phyloP scores from a whole-genome alignment of 2,888 invertebrate genomes.

The Argynnis bischoffii region DNA sequence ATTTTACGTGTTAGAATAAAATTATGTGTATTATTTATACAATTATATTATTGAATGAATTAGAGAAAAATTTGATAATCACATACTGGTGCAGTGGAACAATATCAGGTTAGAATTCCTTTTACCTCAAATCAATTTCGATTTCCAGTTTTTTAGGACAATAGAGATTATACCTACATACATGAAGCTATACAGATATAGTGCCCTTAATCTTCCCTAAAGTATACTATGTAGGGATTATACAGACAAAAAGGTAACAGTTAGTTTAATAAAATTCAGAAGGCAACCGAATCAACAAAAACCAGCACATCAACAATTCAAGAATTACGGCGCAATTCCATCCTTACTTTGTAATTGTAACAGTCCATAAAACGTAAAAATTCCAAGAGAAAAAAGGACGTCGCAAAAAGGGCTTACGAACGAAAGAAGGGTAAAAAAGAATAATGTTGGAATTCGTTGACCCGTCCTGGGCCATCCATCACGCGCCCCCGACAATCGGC shows the following conservation, averaged over 20 bases:
- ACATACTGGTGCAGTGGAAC: too few relatives aligned
- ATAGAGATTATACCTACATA: too few relatives aligned
- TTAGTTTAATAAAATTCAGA: constrained; percentile 7
- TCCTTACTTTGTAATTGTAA: constrained; percentile 81
- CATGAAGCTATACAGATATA: background rate
- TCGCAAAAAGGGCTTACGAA: constrained; percentile 80
- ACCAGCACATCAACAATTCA: constrained; percentile 56
- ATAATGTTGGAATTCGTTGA: constrained; percentile 84
- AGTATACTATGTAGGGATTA: background rate
- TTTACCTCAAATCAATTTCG: too few relatives aligned
- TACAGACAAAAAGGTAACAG: constrained; percentile 9
- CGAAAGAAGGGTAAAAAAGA: constrained; percentile 83
- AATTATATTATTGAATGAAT: too few relatives aligned
- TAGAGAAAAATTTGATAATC: too few relatives aligned
- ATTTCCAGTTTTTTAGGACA: too few relatives aligned
- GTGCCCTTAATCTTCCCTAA: background rate
- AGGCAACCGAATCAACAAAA: constrained; percentile 32
- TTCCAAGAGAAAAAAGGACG: constrained; percentile 75
- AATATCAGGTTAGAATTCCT: too few relatives aligned
- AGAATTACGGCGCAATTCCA: constrained; percentile 75
- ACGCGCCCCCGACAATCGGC: constrained; percentile 75
- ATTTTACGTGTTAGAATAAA: too few relatives aligned
- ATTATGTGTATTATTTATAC: too few relatives aligned
- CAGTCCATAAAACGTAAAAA: constrained; percentile 79
- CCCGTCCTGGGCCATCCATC: constrained; percentile 83